Evolutionary conservation across 2,888 invertebrate genomes (phyloP).

Genomic region (Troides aeacus): DNA sequence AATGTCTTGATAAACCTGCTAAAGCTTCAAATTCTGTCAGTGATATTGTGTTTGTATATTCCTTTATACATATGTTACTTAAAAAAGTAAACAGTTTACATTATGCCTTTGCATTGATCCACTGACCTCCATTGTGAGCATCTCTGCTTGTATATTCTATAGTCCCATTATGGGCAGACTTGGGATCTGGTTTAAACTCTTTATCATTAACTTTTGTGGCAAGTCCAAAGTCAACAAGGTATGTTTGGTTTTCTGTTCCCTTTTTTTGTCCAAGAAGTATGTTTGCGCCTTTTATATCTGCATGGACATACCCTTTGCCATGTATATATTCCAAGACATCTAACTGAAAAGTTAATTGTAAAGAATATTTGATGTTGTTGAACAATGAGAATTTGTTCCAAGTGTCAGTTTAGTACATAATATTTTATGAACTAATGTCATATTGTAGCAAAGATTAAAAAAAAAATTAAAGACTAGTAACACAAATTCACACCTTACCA

Average conservation of each 20-base stretch:
- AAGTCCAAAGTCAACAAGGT: slow-evolving; percentile 96
- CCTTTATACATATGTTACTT: too few relatives aligned
- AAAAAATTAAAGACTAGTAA: too few relatives aligned
- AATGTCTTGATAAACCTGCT: too few relatives aligned
- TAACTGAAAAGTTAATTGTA: slow-evolving; percentile 78
- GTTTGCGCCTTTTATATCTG: slow-evolving; percentile 97
- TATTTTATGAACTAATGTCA: too few relatives aligned
- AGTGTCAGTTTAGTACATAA: too few relatives aligned
- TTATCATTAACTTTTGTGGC: slow-evolving; percentile 88
- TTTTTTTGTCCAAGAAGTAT: slow-evolving; percentile 87
- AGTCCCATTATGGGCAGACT: slow-evolving; percentile 97
- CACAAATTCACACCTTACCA: slow-evolving; percentile 76
- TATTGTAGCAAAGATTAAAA: too few relatives aligned
- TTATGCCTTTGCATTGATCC: not conserved
- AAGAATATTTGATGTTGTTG: too few relatives aligned
- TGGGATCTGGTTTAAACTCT: slow-evolving; percentile 92
- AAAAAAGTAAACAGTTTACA: too few relatives aligned
- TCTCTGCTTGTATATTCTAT: slow-evolving; percentile 97
- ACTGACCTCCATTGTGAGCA: slow-evolving; percentile 92
- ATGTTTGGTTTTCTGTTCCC: slow-evolving; percentile 85
- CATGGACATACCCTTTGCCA: slow-evolving; percentile 93
- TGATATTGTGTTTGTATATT: too few relatives aligned
- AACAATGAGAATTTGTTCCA: too few relatives aligned
- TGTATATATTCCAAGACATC: slow-evolving; percentile 97
- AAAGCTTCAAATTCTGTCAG: too few relatives aligned